These are phyloP conservation scores for Drosophila pseudotalamancana DNA, from an alignment of 2,888 invertebrate species.

Conservation along the genomic window DNA sequence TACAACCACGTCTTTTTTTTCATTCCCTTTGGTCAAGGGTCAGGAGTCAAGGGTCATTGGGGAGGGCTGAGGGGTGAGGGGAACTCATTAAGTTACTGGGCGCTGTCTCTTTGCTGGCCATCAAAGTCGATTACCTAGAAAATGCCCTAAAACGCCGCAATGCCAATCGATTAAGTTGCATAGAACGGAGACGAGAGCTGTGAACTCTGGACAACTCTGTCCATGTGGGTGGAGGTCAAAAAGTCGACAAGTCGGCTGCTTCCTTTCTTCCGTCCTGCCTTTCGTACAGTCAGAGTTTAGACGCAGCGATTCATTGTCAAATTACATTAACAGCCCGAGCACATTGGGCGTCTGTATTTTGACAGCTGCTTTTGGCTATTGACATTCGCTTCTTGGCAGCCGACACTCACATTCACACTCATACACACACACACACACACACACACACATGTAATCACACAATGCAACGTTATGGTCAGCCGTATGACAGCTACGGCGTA, in stretches of 20 bases:
- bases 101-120: slow-evolving; percentile 42
- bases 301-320: slow-evolving; percentile 70
- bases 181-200: slow-evolving; percentile 8
- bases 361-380: slow-evolving; percentile 75
- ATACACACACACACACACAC: background rate
- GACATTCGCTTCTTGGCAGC: slow-evolving; percentile 65
- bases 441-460: slow-evolving; percentile 24
- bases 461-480: slow-evolving; percentile 53
- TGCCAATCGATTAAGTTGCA: slow-evolving; percentile 75
- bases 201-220: slow-evolving; percentile 1
- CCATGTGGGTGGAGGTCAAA: background rate
- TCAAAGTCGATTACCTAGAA: slow-evolving; percentile 78
- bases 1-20: too few relatives aligned
- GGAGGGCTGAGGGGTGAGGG: too few relatives aligned
- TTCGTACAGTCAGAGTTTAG: slow-evolving; percentile 24
- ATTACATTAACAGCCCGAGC: slow-evolving; percentile 70
- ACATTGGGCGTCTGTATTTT: slow-evolving; percentile 62
- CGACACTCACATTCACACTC: slow-evolving; percentile 17
- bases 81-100: slow-evolving; percentile 64
- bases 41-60: too few relatives aligned
- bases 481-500: slow-evolving; percentile 41
- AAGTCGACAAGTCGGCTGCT: slow-evolving; percentile 1
- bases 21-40: too few relatives aligned
- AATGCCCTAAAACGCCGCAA: slow-evolving; percentile 64
- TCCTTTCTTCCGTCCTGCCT: too few relatives aligned